These are phyloP conservation scores for Caenorhabditis macrosperma DNA, from an alignment of 2,888 invertebrate genomes.

Conservation along the genomic window DNA sequence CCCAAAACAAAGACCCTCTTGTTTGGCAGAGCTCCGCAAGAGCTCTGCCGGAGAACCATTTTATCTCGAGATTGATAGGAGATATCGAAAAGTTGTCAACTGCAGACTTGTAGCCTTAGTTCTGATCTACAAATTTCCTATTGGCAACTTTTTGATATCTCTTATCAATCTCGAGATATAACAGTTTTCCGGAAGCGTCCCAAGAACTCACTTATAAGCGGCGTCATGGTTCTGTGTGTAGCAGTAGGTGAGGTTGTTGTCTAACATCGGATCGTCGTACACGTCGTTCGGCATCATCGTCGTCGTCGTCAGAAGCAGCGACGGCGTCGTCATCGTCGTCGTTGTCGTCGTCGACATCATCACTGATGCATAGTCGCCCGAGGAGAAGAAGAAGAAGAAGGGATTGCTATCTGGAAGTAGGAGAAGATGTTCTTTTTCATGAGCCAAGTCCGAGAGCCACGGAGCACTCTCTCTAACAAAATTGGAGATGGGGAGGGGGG, in stretches of 20 bases:
- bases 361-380: conserved; percentile 11
- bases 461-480: conserved; percentile 17
- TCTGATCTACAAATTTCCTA: too few species aligned
- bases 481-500: too few species aligned
- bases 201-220: conserved; percentile 22
- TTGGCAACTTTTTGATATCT: too few species aligned
- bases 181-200: too few species aligned
- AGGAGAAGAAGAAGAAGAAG: neutral
- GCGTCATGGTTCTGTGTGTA: conserved; percentile 9
- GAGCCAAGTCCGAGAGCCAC: neutral
- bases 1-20: too few species aligned
- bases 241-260: conserved; percentile 7
- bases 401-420: conserved; percentile 4
- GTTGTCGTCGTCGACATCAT: conserved; percentile 12
- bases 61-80: too few species aligned
- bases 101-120: too few species aligned
- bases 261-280: conserved; percentile 20
- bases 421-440: too few species aligned
- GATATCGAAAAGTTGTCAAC: too few species aligned
- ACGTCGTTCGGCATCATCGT: conserved; percentile 7
- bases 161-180: too few species aligned
- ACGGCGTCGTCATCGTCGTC: conserved; percentile 18
- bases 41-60: too few species aligned
- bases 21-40: too few species aligned
- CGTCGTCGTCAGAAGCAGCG: conserved; percentile 21